These are phyloP conservation scores for Triplophysa siluroides DNA, from an alignment of 2,113 vertebrate species.

Conservation along the genomic window DNA sequence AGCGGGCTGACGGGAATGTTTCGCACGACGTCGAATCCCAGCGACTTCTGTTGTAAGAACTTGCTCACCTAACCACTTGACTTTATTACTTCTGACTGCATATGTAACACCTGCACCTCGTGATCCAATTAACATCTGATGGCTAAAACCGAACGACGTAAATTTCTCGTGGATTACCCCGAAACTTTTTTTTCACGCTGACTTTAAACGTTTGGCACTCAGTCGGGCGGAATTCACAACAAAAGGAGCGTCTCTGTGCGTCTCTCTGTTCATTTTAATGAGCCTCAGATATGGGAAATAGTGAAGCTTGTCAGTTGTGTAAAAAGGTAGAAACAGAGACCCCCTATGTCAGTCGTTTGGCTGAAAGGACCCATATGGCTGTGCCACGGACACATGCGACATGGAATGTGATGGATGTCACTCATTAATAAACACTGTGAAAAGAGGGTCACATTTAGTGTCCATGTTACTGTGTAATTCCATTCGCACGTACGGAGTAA, in stretches of 20 bases:
- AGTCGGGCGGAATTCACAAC: not conserved
- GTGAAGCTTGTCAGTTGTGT: constrained; percentile 43
- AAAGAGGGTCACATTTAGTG: not conserved
- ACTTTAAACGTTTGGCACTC: not conserved
- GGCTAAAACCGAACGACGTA: no score
- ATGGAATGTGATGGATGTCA: not conserved
- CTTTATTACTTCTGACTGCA: no score
- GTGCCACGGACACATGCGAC: not conserved
- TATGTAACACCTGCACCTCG: no score
- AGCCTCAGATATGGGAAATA: constrained; percentile 51
- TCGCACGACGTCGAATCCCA: constrained; percentile 2
- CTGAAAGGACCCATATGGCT: not conserved
- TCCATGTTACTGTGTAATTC: not conserved
- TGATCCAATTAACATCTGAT: no score
- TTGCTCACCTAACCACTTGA: no score
- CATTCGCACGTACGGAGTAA: not conserved
- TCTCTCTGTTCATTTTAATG: constrained; percentile 41
- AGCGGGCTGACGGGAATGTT: constrained; percentile 44
- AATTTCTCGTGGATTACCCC: no score
- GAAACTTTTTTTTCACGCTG: not conserved
- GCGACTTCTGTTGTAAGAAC: not conserved
- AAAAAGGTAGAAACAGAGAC: constrained; percentile 33
- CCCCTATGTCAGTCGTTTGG: constrained; percentile 43
- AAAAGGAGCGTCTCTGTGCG: not conserved
- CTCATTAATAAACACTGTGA: not conserved